Percentiles rank a stretch among this genome's conserved stretches.
These are phyloP conservation scores for Scelioninae gen. 1 DNA, from an alignment of 2,888 invertebrate genomes.

Conservation along the genomic window DNA sequence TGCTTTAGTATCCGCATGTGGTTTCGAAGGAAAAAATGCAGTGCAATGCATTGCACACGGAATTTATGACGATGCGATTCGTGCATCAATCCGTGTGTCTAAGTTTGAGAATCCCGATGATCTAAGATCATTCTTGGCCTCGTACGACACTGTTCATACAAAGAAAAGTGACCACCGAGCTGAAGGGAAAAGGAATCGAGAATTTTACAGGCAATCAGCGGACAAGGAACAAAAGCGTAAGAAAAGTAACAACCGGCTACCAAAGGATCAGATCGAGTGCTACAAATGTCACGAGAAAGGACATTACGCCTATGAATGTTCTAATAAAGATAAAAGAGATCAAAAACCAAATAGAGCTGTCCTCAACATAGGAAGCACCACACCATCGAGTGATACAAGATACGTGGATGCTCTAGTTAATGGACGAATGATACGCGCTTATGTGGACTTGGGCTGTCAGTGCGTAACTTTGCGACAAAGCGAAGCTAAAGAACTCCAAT, in stretches of 20 bases:
- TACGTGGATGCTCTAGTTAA: background rate
- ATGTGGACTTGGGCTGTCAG: no score
- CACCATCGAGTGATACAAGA: background rate
- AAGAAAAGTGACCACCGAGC: no score
- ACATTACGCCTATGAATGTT: conserved; percentile 3
- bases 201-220: no score
- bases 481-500: no score
- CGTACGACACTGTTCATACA: no score
- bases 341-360: no score
- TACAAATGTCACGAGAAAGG: conserved; percentile 7
- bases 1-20: background rate
- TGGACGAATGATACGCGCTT: no score
- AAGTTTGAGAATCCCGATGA: background rate
- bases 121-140: background rate
- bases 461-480: no score
- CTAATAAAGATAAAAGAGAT: background rate
- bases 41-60: conserved; percentile 14
- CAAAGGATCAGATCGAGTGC: background rate
- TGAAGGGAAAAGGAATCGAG: no score
- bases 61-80: conserved; percentile 5
- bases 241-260: background rate
- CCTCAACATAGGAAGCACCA: no score
- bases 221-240: background rate
- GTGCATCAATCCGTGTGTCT: background rate
- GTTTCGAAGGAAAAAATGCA: background rate